Conservation (phyloP, 92 coral and sea anemone species). For the Porites lobata region DNA sequence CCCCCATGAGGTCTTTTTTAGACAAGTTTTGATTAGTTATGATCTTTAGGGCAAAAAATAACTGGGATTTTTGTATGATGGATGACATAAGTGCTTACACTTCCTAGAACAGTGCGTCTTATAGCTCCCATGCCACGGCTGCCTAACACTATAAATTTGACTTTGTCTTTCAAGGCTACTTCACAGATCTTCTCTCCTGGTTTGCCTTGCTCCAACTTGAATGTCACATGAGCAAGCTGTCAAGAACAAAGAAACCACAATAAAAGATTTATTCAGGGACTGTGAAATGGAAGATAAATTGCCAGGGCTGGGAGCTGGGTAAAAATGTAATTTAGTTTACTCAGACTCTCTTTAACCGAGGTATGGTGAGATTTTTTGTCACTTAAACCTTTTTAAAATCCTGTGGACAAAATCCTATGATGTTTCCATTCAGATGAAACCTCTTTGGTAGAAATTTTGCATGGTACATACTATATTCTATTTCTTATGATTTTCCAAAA, state of each 20-base stretch:
- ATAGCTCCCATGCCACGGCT: slow-evolving; percentile 37
- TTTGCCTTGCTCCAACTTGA: slow-evolving; percentile 42
- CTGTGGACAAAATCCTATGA: too few relatives aligned
- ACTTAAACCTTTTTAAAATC: too few relatives aligned
- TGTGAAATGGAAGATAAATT: too few relatives aligned
- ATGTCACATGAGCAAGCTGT: slow-evolving; percentile 13
- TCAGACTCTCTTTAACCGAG: too few relatives aligned
- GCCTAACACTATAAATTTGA: slow-evolving; percentile 23
- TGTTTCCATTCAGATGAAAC: too few relatives aligned
- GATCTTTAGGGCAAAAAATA: slow-evolving; percentile 41
- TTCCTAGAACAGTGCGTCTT: slow-evolving; percentile 50
- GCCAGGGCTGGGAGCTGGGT: too few relatives aligned
- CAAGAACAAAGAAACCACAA: background rate
- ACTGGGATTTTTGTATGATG: slow-evolving; percentile 47
- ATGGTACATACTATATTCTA: too few relatives aligned
- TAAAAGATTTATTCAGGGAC: background rate
- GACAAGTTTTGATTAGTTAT: background rate
- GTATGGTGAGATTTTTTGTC: too few relatives aligned
- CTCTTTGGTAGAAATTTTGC: too few relatives aligned
- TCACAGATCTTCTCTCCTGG: slow-evolving; percentile 57
- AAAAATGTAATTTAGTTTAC: too few relatives aligned
- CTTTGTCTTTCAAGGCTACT: slow-evolving; percentile 30
- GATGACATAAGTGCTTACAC: slow-evolving; percentile 44
- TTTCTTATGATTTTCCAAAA: too few relatives aligned
- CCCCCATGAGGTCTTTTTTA: too few relatives aligned